Base-by-base conservation (phyloP, 2,888 invertebrate genomes). In the Congeria kusceri region DNA sequence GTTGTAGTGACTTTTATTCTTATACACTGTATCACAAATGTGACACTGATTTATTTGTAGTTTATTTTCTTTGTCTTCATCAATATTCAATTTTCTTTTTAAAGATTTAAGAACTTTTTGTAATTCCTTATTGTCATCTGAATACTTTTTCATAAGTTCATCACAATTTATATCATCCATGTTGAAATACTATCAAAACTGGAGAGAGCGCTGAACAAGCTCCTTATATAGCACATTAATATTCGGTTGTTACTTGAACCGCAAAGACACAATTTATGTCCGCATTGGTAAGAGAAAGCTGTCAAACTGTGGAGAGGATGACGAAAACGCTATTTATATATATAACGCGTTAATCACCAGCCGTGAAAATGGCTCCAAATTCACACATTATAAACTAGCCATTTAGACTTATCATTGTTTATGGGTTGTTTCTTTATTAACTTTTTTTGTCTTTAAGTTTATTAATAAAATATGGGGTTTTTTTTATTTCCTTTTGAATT, bases 11-110 rank as follows among this genome's bases (percentile, higher is more conserved):
- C 32, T 9, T 56, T 69, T 78, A 0, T 11, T 1, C 9, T 7
- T 57, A 61, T 56, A 73, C 7, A 1, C 28, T 65, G 68, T 69
- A 23, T 5, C n/a, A 44, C 78, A 78, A 53, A 66, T 69, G 61
- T 61, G 32, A 70, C 73, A 78, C 49, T 69, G 39, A 65, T 18
- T n/a, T 46, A n/a, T 57, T 25, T 32, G 15, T 29, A 53, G 39
- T 61, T 28, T 13, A 20, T 28, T 39, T 47, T 46, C 44, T 46
- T 56, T 28, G 44, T 56, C 27, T 49, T 61, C 63, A 11, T 64
- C 47, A 47, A 25, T 13, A 15, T 64, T 25, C 13, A 71, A 47
- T 64, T 64, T 64, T 58, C 70, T 29, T 73, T 77, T 77, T 29
- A 77, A 62, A 28, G 13, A 32, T 47, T 70, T 56, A 27, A 62